Conservation (phyloP, 2,113 vertebrate genomes). For the Cyprinodon tularosa region DNA sequence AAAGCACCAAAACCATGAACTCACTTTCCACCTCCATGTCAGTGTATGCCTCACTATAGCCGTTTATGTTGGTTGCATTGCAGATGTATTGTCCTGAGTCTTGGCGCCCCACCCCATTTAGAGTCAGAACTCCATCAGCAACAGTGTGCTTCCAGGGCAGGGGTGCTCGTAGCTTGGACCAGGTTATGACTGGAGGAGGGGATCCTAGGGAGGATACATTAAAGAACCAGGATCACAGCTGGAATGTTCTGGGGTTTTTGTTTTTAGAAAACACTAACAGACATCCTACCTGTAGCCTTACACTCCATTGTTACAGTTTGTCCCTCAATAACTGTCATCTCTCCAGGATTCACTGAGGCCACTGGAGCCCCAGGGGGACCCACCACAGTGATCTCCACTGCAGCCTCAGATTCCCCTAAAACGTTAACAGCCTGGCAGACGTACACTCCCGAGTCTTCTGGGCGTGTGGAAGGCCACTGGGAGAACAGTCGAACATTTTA, state of each 20-base stretch:
- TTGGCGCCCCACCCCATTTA: slow-evolving; percentile 89
- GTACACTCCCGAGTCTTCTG: slow-evolving; percentile 85
- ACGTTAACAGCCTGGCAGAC: slow-evolving; percentile 86
- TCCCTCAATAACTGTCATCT: slow-evolving; percentile 85
- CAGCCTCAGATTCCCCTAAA: slow-evolving; percentile 82
- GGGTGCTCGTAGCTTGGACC: slow-evolving; percentile 94
- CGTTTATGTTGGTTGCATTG: slow-evolving; percentile 85
- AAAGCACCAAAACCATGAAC: slow-evolving; percentile 37
- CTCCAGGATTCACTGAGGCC: slow-evolving; percentile 71
- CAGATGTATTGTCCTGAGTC: slow-evolving; percentile 99
- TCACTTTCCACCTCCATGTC: slow-evolving; percentile 93
- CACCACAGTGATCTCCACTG: slow-evolving; percentile 83
- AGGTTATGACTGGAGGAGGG: slow-evolving; percentile 85
- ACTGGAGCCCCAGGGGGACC: slow-evolving; percentile 56
- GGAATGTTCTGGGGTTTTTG: too few relatives aligned
- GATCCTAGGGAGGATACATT: slow-evolving; percentile 76
- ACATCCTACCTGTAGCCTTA: slow-evolving; percentile 82
- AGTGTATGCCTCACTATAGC: slow-evolving; percentile 85
- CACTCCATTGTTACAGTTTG: slow-evolving; percentile 84
- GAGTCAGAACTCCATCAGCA: slow-evolving; percentile 81
- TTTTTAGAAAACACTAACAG: not conserved
- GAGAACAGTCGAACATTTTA: slow-evolving; percentile 3
- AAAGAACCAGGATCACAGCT: not conserved
- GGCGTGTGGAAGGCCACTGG: slow-evolving; percentile 81
- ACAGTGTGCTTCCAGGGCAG: slow-evolving; percentile 92